A percentile compares a stretch with the other conserved stretches of the same genome.
Evolutionary conservation across 2,797 vertebrate species (phyloP).

Genomic region (Tolypeutes matacus): DNA sequence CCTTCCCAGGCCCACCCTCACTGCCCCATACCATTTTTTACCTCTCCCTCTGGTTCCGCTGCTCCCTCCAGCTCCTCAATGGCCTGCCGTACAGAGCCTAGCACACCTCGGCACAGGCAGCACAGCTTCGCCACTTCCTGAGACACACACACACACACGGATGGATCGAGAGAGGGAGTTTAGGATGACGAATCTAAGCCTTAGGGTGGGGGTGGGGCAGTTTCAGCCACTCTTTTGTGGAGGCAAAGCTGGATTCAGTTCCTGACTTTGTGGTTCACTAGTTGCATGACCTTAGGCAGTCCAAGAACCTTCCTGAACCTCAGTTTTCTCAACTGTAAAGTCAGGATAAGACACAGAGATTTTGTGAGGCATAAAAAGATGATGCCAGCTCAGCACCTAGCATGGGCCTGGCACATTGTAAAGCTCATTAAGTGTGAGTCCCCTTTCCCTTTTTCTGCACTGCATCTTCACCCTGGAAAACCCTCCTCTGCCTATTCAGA

Average conservation of each 20-base stretch:
- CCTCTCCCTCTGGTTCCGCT: conserved; percentile 65
- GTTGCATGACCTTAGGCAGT: not conserved
- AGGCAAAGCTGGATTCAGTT: not conserved
- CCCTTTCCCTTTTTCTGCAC: not conserved
- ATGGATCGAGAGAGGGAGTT: not conserved
- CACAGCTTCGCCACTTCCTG: conserved; percentile 83
- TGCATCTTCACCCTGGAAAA: not conserved
- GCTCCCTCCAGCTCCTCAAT: conserved; percentile 79
- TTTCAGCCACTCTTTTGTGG: not conserved
- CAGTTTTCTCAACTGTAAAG: conserved; percentile 27
- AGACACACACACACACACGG: not conserved
- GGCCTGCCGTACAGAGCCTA: conserved; percentile 80
- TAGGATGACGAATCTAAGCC: not conserved
- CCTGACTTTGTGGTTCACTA: conserved; percentile 7
- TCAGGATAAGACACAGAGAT: not conserved
- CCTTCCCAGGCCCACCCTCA: not conserved
- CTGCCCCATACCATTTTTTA: not conserved
- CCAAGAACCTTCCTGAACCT: conserved; percentile 20
- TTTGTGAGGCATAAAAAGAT: conserved; percentile 36
- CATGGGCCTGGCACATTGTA: not conserved
- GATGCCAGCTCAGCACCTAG: not conserved
- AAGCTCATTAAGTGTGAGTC: not conserved
- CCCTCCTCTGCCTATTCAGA: not conserved
- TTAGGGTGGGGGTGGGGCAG: too few species aligned
- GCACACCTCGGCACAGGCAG: conserved; percentile 81